Conservation (phyloP, 2,113 vertebrate genomes). For the Neopipo cinnamomea region DNA sequence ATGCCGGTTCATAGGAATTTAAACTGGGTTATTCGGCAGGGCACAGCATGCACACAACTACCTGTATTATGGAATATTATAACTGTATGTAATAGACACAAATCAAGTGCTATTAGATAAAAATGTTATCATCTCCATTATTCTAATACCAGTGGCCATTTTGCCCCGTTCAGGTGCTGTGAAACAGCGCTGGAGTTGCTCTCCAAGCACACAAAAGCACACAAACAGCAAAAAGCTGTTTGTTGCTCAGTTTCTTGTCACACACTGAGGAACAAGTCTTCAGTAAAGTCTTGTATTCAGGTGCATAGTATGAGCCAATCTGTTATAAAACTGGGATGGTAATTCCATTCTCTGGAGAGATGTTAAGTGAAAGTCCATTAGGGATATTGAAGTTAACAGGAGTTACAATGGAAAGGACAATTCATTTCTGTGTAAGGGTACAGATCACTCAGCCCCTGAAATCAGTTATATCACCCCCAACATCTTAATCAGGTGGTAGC, state of each 20-base stretch:
- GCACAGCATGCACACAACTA: not conserved
- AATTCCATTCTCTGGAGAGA: not conserved
- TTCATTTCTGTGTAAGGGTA: not conserved
- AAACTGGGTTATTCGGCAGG: not conserved
- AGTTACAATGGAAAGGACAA: not conserved
- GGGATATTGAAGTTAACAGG: not conserved
- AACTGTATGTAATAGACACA: not conserved
- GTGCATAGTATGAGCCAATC: not conserved
- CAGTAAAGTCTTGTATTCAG: not conserved
- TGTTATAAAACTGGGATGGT: not conserved
- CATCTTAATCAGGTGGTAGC: not conserved
- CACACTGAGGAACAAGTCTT: not conserved
- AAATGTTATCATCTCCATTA: not conserved
- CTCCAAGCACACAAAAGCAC: not conserved
- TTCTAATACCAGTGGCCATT: not conserved
- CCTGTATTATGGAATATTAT: not conserved
- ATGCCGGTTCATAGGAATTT: not conserved
- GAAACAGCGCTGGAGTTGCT: not conserved
- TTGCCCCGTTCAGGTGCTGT: not conserved
- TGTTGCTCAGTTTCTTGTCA: not conserved
- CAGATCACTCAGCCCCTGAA: not conserved
- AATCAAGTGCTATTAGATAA: not conserved
- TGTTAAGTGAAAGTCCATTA: not conserved
- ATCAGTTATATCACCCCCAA: accelerated
- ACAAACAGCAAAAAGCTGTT: not conserved